These are phyloP conservation scores for Amphipyra berbera DNA, from an alignment of 2,888 invertebrate species.

Conservation along the genomic window DNA sequence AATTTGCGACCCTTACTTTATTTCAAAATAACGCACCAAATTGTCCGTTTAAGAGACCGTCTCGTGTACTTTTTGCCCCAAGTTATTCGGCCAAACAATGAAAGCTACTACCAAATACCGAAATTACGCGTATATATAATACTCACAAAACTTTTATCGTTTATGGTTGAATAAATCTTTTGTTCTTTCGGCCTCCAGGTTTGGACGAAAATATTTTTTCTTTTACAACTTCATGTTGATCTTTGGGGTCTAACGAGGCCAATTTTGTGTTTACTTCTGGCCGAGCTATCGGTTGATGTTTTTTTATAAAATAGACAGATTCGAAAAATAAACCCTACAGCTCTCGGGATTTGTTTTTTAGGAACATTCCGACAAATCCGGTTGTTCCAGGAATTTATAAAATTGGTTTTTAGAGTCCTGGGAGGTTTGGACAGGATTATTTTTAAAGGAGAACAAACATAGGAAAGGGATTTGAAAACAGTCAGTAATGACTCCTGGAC, in stretches of 20 bases:
- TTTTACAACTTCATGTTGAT: conserved; percentile 38
- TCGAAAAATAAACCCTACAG: conserved; percentile 7
- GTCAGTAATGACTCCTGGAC: neutral
- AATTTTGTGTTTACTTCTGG: conserved; percentile 31
- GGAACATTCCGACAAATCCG: neutral
- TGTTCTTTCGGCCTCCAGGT: conserved; percentile 34
- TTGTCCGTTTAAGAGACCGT: conserved; percentile 11
- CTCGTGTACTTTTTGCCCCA: conserved; percentile 18
- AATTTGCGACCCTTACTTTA: conserved; percentile 15
- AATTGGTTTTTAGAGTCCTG: neutral
- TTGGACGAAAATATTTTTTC: conserved; percentile 31
- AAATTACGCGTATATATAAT: conserved; percentile 41
- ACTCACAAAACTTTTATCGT: conserved; percentile 49
- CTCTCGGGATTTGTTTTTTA: conserved; percentile 5
- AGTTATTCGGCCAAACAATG: conserved; percentile 21
- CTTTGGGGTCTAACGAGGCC: conserved; percentile 20
- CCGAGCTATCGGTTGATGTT: conserved; percentile 25
- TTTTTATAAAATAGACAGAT: conserved; percentile 28
- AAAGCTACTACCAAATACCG: conserved; percentile 25
- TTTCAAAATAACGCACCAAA: conserved; percentile 32
- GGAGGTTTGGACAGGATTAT: neutral
- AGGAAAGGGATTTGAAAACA: neutral
- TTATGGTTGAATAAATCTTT: conserved; percentile 51
- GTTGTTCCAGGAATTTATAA: neutral
- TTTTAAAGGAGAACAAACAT: neutral